These are phyloP conservation scores for Chelon auratus DNA, from an alignment of 2,797 vertebrate species.

Conservation along the genomic window DNA sequence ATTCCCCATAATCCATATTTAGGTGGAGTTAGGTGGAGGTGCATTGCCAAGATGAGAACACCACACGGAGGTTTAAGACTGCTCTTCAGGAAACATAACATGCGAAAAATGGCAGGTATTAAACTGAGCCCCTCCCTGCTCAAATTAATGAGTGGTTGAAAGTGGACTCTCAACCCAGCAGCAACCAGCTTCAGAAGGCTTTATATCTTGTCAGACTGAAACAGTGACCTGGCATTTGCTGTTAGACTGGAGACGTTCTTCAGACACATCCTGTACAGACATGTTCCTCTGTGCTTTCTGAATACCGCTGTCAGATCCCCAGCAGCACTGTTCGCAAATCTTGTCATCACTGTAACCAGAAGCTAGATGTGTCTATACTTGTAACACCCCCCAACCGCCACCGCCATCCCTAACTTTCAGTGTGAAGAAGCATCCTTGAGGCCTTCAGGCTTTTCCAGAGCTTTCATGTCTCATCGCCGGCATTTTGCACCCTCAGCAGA, in stretches of 20 bases:
- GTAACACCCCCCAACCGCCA: constrained; percentile 25
- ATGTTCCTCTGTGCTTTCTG: constrained; percentile 36
- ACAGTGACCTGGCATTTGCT: constrained; percentile 31
- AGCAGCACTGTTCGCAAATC: constrained; percentile 23
- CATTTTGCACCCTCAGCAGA: constrained; percentile 67
- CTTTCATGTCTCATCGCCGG: constrained; percentile 31
- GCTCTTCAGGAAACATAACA: too few species aligned
- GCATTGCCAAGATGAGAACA: too few species aligned
- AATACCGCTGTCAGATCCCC: constrained; percentile 69
- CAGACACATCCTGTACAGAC: constrained; percentile 53
- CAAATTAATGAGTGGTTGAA: not conserved
- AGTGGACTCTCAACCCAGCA: not conserved
- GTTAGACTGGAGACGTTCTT: constrained; percentile 43
- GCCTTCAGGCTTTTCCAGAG: constrained; percentile 31
- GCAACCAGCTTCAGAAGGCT: not conserved
- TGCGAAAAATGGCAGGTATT: too few species aligned
- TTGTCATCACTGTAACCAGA: constrained; percentile 66
- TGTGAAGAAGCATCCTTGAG: constrained; percentile 15
- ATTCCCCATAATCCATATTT: too few species aligned
- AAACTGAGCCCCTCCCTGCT: not conserved
- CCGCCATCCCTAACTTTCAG: constrained; percentile 27
- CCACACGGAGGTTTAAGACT: too few species aligned
- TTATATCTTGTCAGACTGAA: constrained; percentile 3
- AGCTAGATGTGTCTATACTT: constrained; percentile 71
- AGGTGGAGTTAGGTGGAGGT: too few species aligned